Percentiles rank a stretch among this genome's conserved stretches.
These are phyloP conservation scores for Todiramphus saurophagus DNA, from an alignment of 2,113 vertebrate genomes.

Conservation along the genomic window DNA sequence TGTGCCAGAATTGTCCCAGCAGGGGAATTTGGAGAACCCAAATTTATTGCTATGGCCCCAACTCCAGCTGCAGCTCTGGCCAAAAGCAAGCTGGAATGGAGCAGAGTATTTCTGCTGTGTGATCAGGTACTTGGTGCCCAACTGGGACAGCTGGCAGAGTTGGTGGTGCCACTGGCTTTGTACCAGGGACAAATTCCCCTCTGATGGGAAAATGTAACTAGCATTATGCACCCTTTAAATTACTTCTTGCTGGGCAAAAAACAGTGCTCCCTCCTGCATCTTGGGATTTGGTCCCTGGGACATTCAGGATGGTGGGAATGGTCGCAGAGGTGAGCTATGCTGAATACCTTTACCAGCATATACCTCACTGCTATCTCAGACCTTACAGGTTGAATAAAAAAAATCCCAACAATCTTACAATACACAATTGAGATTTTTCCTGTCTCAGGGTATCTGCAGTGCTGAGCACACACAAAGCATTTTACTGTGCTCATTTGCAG, in stretches of 20 bases:
- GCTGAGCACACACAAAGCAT: background rate
- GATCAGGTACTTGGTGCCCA: background rate
- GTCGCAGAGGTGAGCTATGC: background rate
- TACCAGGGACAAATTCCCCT: background rate
- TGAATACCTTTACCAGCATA: rapidly evolving
- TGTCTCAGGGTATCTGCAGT: rapidly evolving
- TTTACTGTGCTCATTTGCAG: conserved; percentile 18
- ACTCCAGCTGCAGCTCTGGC: background rate
- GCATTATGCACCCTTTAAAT: background rate
- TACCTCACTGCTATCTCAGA: background rate
- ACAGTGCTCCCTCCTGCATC: background rate
- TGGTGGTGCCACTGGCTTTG: background rate
- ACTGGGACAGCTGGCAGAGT: background rate
- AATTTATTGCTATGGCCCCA: background rate
- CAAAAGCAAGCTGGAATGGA: background rate
- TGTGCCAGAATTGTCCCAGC: background rate
- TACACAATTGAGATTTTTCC: background rate
- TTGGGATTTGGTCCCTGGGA: background rate
- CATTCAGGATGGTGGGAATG: background rate
- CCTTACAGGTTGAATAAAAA: background rate
- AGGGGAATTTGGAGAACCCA: background rate
- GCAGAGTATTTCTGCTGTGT: background rate
- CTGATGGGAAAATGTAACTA: background rate
- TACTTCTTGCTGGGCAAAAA: background rate
- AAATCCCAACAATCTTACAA: background rate